Base-by-base conservation (phyloP, 2,797 vertebrate species). In the Chaenodraco wilsoni region DNA sequence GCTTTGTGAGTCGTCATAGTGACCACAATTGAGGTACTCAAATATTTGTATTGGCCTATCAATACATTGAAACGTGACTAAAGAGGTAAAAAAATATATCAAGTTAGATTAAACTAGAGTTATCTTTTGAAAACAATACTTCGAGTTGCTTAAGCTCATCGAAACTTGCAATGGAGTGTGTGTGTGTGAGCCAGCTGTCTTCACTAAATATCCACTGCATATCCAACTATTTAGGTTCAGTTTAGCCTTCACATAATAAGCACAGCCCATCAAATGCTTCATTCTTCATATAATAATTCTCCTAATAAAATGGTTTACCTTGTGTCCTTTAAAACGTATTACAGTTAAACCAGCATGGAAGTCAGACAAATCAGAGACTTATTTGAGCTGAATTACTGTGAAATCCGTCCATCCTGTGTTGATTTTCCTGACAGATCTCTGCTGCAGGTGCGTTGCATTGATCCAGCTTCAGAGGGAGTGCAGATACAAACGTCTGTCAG, bases 391-490 rank as follows among this genome's bases (percentile, higher is more conserved):
- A 66, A 65, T 69, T 46, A 23, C 51, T 40, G 15, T 43, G 41
- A 72, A 50, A 55, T 80, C 48, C 77, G 81, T 79, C 45, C 55
- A 44, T 72, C 50, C 46, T 9, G 0, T 62, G 73, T 72, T 66
- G 63, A 56, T 72, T 71, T 73, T 41, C 60, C 65, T 65, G 72
- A 50, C 63, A 74, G 76, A 77, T 70, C 65, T 79, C 44, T 67
- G 72, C 54, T 81, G 72, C 79, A 85, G 83, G 85, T 87, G 84
- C 37, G 14, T 5, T 56, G 44, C 76, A 75, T 84, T 88, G 80
- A 70, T 86, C 75, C 84, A 77, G 81, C 76, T 79, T 76, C 54
- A 69, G 74, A 27, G 27, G 27, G 27, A 71, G 76, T 13, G 59
- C 71, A 81, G 75, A 74, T 81, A 48, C 43, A 17, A 74, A 8